phyloP scores from a whole-genome alignment of 2,888 invertebrate species.

The Nebria salina region DNA sequence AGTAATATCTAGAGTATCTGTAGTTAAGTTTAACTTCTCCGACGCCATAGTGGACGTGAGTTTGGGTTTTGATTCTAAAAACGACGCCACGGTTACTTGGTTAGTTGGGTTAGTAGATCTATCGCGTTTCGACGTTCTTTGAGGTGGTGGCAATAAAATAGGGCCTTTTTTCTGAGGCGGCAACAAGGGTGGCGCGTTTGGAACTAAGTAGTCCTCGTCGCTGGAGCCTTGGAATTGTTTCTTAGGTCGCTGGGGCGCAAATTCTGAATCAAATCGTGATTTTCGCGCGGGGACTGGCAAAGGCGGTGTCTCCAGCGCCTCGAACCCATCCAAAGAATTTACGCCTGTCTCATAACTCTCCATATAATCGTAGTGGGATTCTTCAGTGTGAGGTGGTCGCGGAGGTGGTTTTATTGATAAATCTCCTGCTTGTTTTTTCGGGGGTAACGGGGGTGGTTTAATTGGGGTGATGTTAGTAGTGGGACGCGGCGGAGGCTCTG shows the following conservation, averaged over 20 bases:
- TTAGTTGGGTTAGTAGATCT: slow-evolving; percentile 48
- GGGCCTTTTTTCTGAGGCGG: slow-evolving; percentile 61
- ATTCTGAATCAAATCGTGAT: slow-evolving; percentile 63
- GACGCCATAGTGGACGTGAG: slow-evolving; percentile 54
- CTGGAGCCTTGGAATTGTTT: slow-evolving; percentile 55
- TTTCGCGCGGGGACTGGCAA: slow-evolving; percentile 71
- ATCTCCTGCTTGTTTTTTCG: slow-evolving; percentile 73
- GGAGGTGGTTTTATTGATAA: slow-evolving; percentile 72
- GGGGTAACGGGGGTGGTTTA: slow-evolving; percentile 78
- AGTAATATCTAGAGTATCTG: slow-evolving; percentile 76
- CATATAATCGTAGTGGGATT: slow-evolving; percentile 67
- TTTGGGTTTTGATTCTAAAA: slow-evolving; percentile 55
- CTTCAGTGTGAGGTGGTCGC: slow-evolving; percentile 69
- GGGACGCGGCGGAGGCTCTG: slow-evolving; percentile 76
- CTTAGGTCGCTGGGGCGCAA: slow-evolving; percentile 62
- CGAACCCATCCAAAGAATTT: slow-evolving; percentile 50
- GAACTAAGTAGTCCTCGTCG: slow-evolving; percentile 75
- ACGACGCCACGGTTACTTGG: slow-evolving; percentile 52
- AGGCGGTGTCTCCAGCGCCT: slow-evolving; percentile 64
- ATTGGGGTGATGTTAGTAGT: slow-evolving; percentile 69
- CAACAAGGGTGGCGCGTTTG: slow-evolving; percentile 67
- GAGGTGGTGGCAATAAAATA: slow-evolving; percentile 65
- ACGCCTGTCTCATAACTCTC: slow-evolving; percentile 62
- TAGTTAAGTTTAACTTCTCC: slow-evolving; percentile 54
- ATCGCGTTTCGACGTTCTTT: slow-evolving; percentile 54